Conservation (phyloP, 2,797 vertebrate genomes). For the Dendrocincla fuliginosa region DNA sequence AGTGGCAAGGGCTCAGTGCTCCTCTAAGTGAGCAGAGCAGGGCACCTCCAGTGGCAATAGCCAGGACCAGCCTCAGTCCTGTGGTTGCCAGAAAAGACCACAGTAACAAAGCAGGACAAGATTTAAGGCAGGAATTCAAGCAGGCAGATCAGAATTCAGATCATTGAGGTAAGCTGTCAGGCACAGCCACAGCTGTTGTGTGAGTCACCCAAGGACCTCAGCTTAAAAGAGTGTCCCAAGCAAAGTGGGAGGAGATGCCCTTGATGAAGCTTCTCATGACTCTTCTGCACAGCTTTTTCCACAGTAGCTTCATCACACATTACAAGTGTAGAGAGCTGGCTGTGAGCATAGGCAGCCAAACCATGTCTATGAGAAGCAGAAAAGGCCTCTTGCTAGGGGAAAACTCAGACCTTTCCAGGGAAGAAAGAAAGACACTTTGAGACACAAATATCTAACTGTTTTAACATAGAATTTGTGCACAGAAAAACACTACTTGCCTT, state of each 20-base stretch:
- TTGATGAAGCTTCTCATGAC: background rate
- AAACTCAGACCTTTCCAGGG: background rate
- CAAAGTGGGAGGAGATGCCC: background rate
- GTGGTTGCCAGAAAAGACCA: background rate
- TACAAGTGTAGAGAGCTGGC: background rate
- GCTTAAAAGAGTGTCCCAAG: background rate
- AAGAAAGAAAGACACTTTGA: background rate
- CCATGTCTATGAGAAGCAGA: background rate
- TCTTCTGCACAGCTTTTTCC: background rate
- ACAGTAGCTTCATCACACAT: background rate
- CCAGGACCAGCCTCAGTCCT: background rate
- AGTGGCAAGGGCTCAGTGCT: background rate
- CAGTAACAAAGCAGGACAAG: background rate
- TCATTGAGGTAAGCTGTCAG: background rate
- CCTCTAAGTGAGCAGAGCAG: background rate
- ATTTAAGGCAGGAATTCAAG: background rate
- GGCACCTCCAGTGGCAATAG: background rate
- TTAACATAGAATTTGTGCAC: background rate
- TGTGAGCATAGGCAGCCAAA: background rate
- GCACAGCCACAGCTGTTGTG: background rate
- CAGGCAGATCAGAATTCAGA: background rate
- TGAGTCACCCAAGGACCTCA: background rate
- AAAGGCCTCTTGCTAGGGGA: background rate
- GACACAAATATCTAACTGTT: background rate
- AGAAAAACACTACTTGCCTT: background rate